Evolutionary conservation across 2,888 invertebrate species (phyloP), one percentile per base, ranked within the genome.

Genomic region (Aphodius granarius): DNA sequence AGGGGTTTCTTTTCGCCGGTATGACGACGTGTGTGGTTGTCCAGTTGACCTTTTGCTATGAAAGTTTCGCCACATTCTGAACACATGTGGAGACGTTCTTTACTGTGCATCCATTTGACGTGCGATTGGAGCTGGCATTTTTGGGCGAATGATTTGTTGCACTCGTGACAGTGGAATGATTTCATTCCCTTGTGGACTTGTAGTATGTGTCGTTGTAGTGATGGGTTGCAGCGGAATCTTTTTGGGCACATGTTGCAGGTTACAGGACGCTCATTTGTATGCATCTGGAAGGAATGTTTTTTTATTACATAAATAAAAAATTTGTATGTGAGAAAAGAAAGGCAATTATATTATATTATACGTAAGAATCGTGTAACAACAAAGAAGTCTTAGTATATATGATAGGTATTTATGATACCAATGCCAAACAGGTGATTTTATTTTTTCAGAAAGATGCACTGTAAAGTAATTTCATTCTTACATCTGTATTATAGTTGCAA

Each of bases 1-100:
- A 81, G 76, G 5, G 80, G 81, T 66, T 74, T 80, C 73, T 81
- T 82, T 74, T 84, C 83, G 4, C 84, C 84, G 19, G 83, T 83
- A 75, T 84, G 84, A 18, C 80, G 81, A 63, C 83, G 78, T 5
- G 77, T 78, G 70, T 84, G 84, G 65, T 80, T 81, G 74, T 83
- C 81, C 15, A 84, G 77, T 72, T 83, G 81, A 65, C 81, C 81
- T 77, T 81, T 81, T 1, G 82, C 81, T 0, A 83, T 80, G 76
- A 77, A 84, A 0, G 82, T 79, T 70, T 81, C 79, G 3, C 82
- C 82, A 77, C 84, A 84, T 20, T 81, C 79, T 71, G 79, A 82
- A 73, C 84, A 84, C 80, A 82, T 81, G 71, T 81, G 83, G 13
- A 83, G 83, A 70, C 83, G 81, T 73, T 83, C 84, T 22, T 81